A percentile compares a stretch with the other conserved stretches of the same genome.
Evolutionary conservation across 2,797 vertebrate species (phyloP).

Genomic region (Danio jaintianensis): DNA sequence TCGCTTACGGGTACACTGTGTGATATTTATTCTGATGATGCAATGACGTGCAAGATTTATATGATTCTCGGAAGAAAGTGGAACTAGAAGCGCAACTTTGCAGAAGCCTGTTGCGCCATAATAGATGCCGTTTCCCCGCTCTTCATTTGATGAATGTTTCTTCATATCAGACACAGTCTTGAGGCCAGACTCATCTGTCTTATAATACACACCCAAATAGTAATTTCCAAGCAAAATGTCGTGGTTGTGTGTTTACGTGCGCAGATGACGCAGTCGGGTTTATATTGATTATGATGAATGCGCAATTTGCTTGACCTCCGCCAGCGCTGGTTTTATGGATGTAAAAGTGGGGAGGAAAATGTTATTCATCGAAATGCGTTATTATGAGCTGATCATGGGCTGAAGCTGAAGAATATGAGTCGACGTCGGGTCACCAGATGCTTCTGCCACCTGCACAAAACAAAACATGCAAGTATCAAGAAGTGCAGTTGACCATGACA

Average conservation of each 20-base stretch:
- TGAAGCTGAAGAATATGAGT: neutral
- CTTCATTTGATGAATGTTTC: constrained; percentile 30
- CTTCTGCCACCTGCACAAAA: neutral
- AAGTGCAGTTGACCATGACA: neutral
- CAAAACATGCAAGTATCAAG: constrained; percentile 8
- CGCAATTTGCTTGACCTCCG: constrained; percentile 23
- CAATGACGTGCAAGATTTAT: constrained; percentile 38
- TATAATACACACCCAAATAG: constrained; percentile 4
- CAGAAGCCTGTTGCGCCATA: constrained; percentile 14
- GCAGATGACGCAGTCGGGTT: too few species aligned
- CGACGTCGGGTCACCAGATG: neutral
- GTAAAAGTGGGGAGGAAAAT: neutral
- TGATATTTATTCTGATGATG: constrained; percentile 41
- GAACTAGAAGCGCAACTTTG: constrained; percentile 24
- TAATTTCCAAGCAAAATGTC: constrained; percentile 10
- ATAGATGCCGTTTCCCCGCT: constrained; percentile 6
- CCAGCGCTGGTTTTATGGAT: neutral
- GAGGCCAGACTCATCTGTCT: constrained; percentile 36
- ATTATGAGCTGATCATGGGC: constrained; percentile 16
- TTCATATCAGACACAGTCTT: constrained; percentile 32
- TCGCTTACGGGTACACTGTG: constrained; percentile 17
- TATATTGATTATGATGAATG: constrained; percentile 9
- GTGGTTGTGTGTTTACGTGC: constrained; percentile 14
- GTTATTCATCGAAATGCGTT: neutral
- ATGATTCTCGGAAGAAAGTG: neutral